phyloP scores from a whole-genome alignment of 2,797 vertebrate species.

The Xenentodon cancila region DNA sequence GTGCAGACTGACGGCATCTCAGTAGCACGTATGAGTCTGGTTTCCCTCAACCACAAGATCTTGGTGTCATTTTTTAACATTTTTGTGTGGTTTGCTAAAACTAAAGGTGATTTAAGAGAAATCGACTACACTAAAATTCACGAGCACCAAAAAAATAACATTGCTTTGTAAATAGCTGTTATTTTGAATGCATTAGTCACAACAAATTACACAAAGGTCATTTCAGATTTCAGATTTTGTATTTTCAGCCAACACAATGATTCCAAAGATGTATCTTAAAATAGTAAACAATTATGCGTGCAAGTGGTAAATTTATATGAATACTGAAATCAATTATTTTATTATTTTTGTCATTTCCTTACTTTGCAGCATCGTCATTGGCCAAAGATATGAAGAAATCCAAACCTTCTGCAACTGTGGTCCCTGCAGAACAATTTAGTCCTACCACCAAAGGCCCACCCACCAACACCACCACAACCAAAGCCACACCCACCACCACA shows the following conservation, averaged over 20 bases:
- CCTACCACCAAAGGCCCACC: background rate
- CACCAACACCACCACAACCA: rapidly evolving
- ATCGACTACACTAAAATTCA: too few species aligned
- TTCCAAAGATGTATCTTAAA: too few species aligned
- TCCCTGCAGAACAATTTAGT: conserved; percentile 32
- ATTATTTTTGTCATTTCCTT: conserved; percentile 6
- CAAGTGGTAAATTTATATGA: background rate
- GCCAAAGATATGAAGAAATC: conserved; percentile 4
- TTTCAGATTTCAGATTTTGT: background rate
- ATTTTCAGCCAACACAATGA: background rate
- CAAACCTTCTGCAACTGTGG: conserved; percentile 28
- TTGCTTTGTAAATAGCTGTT: too few species aligned
- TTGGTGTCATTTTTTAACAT: too few species aligned
- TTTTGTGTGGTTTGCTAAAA: too few species aligned
- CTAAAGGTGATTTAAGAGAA: too few species aligned
- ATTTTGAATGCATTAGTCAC: too few species aligned
- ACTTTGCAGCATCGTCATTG: conserved; percentile 46
- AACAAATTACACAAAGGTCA: too few species aligned
- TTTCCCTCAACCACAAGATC: too few species aligned
- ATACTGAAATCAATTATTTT: background rate
- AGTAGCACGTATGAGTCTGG: too few species aligned
- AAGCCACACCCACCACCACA: background rate
- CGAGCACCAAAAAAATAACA: too few species aligned
- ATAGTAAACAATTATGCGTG: background rate
- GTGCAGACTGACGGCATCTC: too few species aligned